These are phyloP conservation scores for Emydoidea blandingii DNA, from an alignment of 2,797 vertebrate species.

Conservation along the genomic window DNA sequence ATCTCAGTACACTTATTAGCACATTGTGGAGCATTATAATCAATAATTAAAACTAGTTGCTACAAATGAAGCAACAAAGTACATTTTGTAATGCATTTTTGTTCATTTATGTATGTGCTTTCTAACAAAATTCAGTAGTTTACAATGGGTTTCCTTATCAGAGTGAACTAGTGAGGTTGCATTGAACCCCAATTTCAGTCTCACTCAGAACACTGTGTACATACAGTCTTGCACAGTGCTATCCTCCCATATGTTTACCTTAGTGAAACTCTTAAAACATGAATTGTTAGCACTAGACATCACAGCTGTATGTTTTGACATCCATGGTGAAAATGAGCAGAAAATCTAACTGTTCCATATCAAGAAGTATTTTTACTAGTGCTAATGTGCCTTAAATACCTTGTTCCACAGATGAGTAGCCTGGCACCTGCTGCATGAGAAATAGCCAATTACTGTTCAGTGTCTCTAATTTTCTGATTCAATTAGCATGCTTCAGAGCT, in stretches of 20 bases:
- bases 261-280: slow-evolving; percentile 65
- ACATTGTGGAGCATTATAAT: background rate
- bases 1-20: background rate
- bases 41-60: background rate
- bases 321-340: slow-evolving; percentile 93
- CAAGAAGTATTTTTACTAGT: slow-evolving; percentile 98
- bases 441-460: slow-evolving; percentile 98
- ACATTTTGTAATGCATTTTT: background rate
- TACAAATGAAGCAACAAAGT: background rate
- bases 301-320: slow-evolving; percentile 87
- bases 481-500: slow-evolving; percentile 99
- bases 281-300: slow-evolving; percentile 75
- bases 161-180: background rate
- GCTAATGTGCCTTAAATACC: slow-evolving; percentile 99
- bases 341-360: slow-evolving; percentile 99
- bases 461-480: slow-evolving; percentile 99
- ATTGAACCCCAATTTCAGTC: slow-evolving; percentile 13
- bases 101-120: background rate
- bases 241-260: slow-evolving; percentile 65
- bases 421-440: slow-evolving; percentile 99
- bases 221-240: slow-evolving; percentile 49
- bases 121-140: background rate
- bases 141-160: accelerated
- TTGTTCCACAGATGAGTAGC: slow-evolving; percentile 99
- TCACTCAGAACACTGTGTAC: background rate